Conservation (phyloP, 2,888 invertebrate genomes). For the Mesorhabditis sp. region DNA sequence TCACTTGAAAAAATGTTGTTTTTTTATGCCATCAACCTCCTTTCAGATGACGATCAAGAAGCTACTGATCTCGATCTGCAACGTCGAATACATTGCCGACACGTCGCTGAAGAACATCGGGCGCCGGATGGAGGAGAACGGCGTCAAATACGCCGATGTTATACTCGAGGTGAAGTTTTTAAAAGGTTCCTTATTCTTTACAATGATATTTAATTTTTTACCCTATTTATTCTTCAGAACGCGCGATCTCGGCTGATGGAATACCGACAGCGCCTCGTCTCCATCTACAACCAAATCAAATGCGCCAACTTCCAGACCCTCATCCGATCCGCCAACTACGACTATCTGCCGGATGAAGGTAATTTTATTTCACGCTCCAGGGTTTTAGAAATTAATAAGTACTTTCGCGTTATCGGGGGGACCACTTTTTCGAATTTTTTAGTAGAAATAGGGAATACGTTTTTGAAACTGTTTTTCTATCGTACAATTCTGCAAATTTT, state of each 20-base stretch:
- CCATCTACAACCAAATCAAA: conserved; percentile 46
- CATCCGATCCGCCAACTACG: conserved; percentile 39
- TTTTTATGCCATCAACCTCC: neutral
- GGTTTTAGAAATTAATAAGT: neutral
- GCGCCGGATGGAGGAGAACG: conserved; percentile 48
- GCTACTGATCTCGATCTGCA: conserved; percentile 52
- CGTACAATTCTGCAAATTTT: no score
- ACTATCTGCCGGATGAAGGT: conserved; percentile 45
- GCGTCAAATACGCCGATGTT: conserved; percentile 50
- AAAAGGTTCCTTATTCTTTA: neutral
- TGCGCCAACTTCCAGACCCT: conserved; percentile 35
- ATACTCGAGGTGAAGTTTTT: conserved; percentile 43
- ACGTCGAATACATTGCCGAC: conserved; percentile 53
- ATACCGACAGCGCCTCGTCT: conserved; percentile 41
- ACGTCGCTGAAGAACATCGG: conserved; percentile 44
- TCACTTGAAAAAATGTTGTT: neutral
- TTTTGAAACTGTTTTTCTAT: no score
- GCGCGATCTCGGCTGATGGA: conserved; percentile 39
- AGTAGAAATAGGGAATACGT: no score
- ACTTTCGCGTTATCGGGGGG: neutral
- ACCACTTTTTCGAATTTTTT: no score
- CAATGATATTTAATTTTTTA: neutral
- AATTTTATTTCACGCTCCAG: conserved; percentile 13
- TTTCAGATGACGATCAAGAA: conserved; percentile 39
- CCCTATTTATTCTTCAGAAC: conserved; percentile 24